Conservation (phyloP, 2,113 vertebrate genomes). For the Eubucco bourcierii region DNA sequence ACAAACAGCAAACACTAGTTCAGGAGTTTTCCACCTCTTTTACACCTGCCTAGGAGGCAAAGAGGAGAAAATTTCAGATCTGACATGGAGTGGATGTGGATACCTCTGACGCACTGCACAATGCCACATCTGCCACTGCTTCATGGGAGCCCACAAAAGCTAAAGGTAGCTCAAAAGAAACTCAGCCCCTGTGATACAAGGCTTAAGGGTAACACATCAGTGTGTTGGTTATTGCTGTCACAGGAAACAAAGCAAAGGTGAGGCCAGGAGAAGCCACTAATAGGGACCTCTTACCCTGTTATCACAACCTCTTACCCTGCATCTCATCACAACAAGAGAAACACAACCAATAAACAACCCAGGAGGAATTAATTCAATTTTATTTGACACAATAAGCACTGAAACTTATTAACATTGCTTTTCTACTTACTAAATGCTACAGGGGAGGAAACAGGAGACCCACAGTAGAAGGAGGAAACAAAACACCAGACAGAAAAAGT, state of each 20-base stretch:
- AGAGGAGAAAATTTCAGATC: neutral
- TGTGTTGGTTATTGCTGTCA: neutral
- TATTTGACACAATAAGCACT: neutral
- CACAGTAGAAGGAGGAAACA: neutral
- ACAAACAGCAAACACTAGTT: conserved; percentile 26
- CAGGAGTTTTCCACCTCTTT: neutral
- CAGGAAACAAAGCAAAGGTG: neutral
- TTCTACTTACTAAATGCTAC: neutral
- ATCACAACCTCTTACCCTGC: neutral
- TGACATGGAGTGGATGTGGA: neutral
- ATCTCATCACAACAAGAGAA: neutral
- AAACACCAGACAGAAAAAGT: neutral
- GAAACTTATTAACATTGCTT: neutral
- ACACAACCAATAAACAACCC: neutral
- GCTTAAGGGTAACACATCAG: neutral
- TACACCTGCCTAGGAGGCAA: neutral
- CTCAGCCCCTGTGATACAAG: neutral
- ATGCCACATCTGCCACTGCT: neutral
- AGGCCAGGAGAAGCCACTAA: neutral
- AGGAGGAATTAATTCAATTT: neutral
- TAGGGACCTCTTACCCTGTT: neutral
- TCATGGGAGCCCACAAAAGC: neutral
- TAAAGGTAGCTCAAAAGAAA: neutral
- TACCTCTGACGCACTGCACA: rapidly evolving
- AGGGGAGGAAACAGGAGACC: neutral